phyloP scores from a whole-genome alignment of 2,888 invertebrate genomes.

The Ceramica pisi region DNA sequence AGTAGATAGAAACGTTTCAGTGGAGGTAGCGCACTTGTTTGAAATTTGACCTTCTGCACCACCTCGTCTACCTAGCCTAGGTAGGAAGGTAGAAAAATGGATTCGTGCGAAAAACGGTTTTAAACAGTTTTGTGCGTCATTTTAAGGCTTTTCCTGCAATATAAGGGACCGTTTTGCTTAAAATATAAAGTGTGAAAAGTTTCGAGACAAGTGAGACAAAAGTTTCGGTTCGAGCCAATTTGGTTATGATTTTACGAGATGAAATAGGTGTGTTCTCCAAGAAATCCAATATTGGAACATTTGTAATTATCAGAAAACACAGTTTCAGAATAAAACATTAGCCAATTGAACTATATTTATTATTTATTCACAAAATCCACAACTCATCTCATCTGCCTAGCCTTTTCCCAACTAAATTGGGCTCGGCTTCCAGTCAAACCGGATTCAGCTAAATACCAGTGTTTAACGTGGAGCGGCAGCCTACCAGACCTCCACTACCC shows the following conservation, averaged over 20 bases:
- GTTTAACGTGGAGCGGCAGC: too few relatives aligned
- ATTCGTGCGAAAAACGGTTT: slow-evolving; percentile 45
- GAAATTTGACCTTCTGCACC: neutral
- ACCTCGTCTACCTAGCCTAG: slow-evolving; percentile 3
- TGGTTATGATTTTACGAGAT: neutral
- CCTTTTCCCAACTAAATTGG: too few relatives aligned
- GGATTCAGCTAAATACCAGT: too few relatives aligned
- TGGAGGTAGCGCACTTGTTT: neutral
- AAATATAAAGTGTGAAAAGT: slow-evolving; percentile 9
- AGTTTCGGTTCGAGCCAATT: neutral
- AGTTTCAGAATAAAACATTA: neutral
- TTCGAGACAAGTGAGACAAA: neutral
- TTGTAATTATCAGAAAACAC: neutral
- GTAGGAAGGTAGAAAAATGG: slow-evolving; percentile 31
- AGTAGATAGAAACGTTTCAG: too few relatives aligned
- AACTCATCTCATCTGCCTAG: too few relatives aligned
- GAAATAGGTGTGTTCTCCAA: neutral
- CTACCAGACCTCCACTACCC: too few relatives aligned
- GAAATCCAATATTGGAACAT: neutral
- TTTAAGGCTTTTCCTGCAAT: slow-evolving; percentile 25
- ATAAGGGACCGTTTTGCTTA: slow-evolving; percentile 14
- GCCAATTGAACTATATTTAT: neutral
- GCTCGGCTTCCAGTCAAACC: too few relatives aligned
- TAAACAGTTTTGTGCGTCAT: slow-evolving; percentile 42
- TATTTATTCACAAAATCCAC: too few relatives aligned